phyloP scores from a whole-genome alignment of 2,888 invertebrate genomes.

The Cactoblastis cactorum region DNA sequence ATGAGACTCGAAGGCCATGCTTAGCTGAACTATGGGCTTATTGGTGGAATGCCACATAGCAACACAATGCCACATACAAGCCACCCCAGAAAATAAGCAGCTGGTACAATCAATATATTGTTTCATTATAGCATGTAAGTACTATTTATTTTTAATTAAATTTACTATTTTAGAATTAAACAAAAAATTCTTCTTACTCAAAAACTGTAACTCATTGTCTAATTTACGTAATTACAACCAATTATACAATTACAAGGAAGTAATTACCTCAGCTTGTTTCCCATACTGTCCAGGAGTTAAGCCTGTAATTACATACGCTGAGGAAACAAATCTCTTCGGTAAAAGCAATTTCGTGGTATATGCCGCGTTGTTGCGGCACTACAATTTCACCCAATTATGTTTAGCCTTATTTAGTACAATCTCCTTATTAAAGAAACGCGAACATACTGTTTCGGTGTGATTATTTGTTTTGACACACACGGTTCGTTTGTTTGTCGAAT shows the following conservation, averaged over 20 bases:
- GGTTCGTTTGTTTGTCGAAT: constrained; percentile 9
- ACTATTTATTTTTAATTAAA: too few species aligned
- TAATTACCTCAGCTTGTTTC: not conserved
- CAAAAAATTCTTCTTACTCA: too few species aligned
- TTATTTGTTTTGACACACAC: constrained; percentile 25
- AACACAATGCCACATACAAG: too few species aligned
- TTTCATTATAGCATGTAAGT: too few species aligned
- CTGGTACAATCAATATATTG: too few species aligned
- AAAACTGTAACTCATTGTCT: too few species aligned
- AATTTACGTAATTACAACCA: too few species aligned
- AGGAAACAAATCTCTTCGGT: constrained; percentile 7
- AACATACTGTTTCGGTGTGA: constrained; percentile 27
- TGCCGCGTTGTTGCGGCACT: constrained; percentile 1
- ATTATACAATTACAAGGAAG: not conserved
- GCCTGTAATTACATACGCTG: constrained; percentile 8
- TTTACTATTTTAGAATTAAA: too few species aligned
- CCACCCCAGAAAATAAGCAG: too few species aligned
- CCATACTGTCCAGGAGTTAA: not conserved
- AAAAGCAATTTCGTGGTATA: constrained; percentile 10
- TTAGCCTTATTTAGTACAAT: constrained; percentile 37
- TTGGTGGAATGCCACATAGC: too few species aligned
- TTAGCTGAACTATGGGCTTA: too few species aligned
- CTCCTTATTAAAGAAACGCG: constrained; percentile 37
- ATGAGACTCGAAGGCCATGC: too few species aligned
- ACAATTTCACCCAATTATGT: constrained; percentile 23